phyloP scores from a whole-genome alignment of 2,888 invertebrate genomes.

The Heliconius erato region DNA sequence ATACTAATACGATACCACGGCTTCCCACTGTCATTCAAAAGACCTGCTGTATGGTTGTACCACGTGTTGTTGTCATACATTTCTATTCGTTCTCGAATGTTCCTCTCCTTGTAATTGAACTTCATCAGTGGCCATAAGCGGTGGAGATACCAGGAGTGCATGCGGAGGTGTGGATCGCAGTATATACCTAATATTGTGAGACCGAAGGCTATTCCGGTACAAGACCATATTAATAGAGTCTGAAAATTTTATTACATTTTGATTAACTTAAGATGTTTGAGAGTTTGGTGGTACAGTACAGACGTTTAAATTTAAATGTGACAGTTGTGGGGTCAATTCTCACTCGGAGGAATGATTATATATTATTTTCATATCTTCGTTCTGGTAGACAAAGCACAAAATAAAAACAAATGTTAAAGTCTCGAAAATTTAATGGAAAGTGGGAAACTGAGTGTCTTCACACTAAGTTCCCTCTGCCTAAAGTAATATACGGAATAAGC shows the following conservation, averaged over 20 bases:
- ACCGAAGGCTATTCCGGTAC: slow-evolving; percentile 79
- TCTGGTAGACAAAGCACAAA: too few relatives aligned
- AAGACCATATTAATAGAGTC: slow-evolving; percentile 78
- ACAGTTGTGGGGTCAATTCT: too few relatives aligned
- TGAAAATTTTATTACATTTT: slow-evolving; percentile 56
- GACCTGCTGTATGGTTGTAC: slow-evolving; percentile 53
- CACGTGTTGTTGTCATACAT: slow-evolving; percentile 53
- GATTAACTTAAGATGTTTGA: too few relatives aligned
- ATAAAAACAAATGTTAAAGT: too few relatives aligned
- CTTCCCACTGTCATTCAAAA: slow-evolving; percentile 48
- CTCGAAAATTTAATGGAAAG: too few relatives aligned
- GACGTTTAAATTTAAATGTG: too few relatives aligned
- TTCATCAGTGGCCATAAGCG: slow-evolving; percentile 69
- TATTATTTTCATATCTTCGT: too few relatives aligned
- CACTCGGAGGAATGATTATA: too few relatives aligned
- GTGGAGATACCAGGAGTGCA: slow-evolving; percentile 73
- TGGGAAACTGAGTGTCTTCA: too few relatives aligned
- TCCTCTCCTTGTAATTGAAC: slow-evolving; percentile 58
- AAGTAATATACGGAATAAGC: too few relatives aligned
- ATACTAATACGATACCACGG: slow-evolving; percentile 58
- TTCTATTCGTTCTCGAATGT: slow-evolving; percentile 53
- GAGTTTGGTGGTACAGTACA: too few relatives aligned
- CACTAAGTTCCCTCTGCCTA: too few relatives aligned
- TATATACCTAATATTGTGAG: slow-evolving; percentile 75
- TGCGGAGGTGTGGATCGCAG: slow-evolving; percentile 76